Percentiles rank a stretch among this genome's conserved stretches.
phyloP scores from a whole-genome alignment of 35 echinoderm and acorn worm species.

The Holothuria glaberrima region DNA sequence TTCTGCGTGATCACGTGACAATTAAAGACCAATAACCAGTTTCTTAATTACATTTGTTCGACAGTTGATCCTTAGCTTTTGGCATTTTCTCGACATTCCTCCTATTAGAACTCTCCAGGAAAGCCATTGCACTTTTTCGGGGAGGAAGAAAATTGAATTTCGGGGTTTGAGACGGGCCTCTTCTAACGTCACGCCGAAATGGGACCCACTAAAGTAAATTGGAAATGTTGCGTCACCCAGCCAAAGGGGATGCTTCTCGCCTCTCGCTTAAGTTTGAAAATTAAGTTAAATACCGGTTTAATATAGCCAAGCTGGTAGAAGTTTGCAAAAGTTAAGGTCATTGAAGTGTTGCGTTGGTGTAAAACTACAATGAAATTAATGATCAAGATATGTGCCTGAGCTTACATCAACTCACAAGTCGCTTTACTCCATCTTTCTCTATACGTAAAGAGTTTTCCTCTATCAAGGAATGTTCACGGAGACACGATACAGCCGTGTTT shows the following conservation, averaged over 20 bases:
- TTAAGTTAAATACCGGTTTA: constrained; percentile 54
- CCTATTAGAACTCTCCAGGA: constrained; percentile 14
- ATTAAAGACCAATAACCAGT: constrained; percentile 57
- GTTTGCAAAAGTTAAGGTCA: too few relatives aligned
- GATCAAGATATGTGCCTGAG: too few relatives aligned
- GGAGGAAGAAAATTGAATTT: constrained; percentile 64
- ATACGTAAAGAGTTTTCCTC: too few relatives aligned
- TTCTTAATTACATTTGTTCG: constrained; percentile 57
- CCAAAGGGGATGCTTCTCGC: constrained; percentile 37
- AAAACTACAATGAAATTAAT: too few relatives aligned
- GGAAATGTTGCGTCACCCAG: constrained; percentile 49
- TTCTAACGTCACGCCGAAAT: constrained; percentile 55
- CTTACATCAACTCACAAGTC: too few relatives aligned
- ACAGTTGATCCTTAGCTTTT: constrained; percentile 59
- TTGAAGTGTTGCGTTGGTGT: too few relatives aligned
- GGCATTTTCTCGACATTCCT: constrained; percentile 42
- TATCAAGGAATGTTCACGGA: too few relatives aligned
- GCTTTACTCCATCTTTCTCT: too few relatives aligned
- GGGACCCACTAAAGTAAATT: constrained; percentile 42
- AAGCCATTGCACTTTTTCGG: constrained; percentile 56
- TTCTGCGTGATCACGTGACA: constrained; percentile 48
- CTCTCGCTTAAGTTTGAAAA: constrained; percentile 49
- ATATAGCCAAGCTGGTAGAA: not conserved
- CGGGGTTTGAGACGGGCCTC: constrained; percentile 40
- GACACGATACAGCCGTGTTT: too few relatives aligned